Evolutionary conservation across 2,797 vertebrate species (phyloP).

Genomic region (Mustela erminea): DNA sequence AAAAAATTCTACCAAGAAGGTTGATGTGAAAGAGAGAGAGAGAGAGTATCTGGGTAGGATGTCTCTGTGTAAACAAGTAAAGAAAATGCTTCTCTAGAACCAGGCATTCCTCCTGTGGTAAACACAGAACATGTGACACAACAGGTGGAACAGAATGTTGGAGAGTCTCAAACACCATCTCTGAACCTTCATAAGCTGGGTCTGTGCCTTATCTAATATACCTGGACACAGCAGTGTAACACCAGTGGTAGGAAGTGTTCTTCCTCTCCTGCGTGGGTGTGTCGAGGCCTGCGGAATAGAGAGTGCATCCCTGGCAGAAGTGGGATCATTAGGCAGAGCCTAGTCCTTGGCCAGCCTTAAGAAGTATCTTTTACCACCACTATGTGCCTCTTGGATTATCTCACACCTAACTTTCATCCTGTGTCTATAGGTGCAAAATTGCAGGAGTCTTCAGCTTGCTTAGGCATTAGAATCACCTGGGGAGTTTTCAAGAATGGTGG

Average conservation of each 20-base stretch:
- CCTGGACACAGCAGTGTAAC: background rate
- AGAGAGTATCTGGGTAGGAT: background rate
- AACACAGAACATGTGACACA: background rate
- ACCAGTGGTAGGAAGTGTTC: background rate
- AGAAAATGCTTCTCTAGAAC: constrained; percentile 3
- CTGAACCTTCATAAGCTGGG: background rate
- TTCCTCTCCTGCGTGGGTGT: background rate
- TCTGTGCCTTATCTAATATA: background rate
- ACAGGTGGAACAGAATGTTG: background rate
- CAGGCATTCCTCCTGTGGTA: background rate
- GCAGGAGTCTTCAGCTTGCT: background rate
- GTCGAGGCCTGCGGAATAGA: background rate
- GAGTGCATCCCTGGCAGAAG: background rate
- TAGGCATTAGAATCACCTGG: background rate
- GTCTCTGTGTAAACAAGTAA: background rate
- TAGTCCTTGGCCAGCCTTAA: too few species aligned
- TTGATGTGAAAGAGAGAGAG: background rate
- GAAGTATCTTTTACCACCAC: background rate
- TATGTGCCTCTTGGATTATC: background rate
- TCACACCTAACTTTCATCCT: background rate
- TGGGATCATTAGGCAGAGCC: background rate
- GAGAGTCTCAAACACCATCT: background rate
- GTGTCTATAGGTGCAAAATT: background rate
- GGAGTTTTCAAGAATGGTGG: background rate
- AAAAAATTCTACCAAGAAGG: background rate